A percentile compares a stretch with the other conserved stretches of the same genome.
phyloP scores from a whole-genome alignment of 2,113 vertebrate genomes.

The Macaca nemestrina region DNA sequence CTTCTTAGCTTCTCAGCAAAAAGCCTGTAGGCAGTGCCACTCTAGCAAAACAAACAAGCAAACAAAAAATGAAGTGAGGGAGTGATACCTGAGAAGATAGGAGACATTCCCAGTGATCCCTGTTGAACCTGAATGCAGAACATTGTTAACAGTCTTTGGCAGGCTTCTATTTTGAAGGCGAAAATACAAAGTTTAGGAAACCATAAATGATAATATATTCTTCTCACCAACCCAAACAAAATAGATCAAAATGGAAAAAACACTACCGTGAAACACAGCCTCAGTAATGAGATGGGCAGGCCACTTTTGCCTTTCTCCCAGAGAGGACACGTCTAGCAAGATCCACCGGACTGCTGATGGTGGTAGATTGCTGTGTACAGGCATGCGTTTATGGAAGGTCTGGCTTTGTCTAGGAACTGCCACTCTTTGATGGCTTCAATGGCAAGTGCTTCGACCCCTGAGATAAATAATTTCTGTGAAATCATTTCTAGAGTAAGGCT shows the following conservation, averaged over 20 bases:
- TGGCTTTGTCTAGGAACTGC: constrained; percentile 5
- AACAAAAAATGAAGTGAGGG: not conserved
- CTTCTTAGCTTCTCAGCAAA: not conserved
- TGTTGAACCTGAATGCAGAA: not conserved
- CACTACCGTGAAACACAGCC: not conserved
- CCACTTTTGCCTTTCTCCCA: not conserved
- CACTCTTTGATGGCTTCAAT: not conserved
- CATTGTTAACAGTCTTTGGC: not conserved
- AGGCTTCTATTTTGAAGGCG: not conserved
- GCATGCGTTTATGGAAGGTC: constrained; percentile 27
- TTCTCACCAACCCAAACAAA: not conserved
- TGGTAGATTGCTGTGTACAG: constrained; percentile 34
- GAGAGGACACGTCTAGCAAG: not conserved
- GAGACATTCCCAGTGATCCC: not conserved
- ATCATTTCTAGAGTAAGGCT: constrained; percentile 54
- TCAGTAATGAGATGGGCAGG: not conserved
- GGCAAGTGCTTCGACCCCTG: constrained; percentile 34
- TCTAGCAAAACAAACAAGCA: not conserved
- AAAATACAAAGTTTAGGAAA: not conserved
- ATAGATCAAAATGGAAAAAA: not conserved
- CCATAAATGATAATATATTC: not conserved
- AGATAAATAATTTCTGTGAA: constrained; percentile 39
- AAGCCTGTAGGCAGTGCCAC: not conserved
- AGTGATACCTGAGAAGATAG: not conserved
- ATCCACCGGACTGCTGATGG: not conserved